These are phyloP conservation scores for Manis javanica DNA, from an alignment of 2,797 vertebrate species.

Conservation along the genomic window DNA sequence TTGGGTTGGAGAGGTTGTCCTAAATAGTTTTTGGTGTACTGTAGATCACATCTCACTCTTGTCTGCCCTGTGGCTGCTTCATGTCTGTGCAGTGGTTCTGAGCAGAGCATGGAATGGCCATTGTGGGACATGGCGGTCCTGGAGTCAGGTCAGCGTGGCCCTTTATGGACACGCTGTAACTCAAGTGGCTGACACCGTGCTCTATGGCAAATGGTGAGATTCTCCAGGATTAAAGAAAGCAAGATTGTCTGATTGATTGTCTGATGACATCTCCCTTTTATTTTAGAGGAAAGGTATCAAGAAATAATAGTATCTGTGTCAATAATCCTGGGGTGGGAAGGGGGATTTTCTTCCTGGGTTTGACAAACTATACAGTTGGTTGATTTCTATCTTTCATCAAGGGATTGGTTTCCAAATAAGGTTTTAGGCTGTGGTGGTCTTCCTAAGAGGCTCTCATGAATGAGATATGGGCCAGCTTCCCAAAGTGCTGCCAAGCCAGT, in stretches of 20 bases:
- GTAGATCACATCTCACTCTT: not conserved
- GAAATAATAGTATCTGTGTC: not conserved
- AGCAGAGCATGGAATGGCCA: not conserved
- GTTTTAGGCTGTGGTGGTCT: not conserved
- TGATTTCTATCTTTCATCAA: not conserved
- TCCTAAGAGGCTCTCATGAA: not conserved
- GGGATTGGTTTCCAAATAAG: not conserved
- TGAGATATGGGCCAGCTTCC: not conserved
- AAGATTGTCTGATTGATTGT: not conserved
- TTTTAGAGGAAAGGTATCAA: not conserved
- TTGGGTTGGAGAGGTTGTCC: not conserved
- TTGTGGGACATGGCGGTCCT: accelerated
- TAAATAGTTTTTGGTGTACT: not conserved
- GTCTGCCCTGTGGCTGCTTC: not conserved
- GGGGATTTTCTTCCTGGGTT: not conserved
- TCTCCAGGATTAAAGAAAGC: not conserved
- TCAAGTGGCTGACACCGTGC: not conserved
- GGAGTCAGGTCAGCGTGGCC: not conserved
- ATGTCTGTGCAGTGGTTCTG: not conserved
- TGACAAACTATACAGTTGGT: not conserved
- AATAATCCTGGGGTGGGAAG: not conserved
- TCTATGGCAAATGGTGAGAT: not conserved
- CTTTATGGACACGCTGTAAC: not conserved
- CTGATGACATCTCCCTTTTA: not conserved
- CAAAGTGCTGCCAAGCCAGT: not conserved